Percentiles rank a stretch among this genome's conserved stretches.
phyloP scores from a whole-genome alignment of 2,113 vertebrate genomes.

The Rhynchomys soricoides region DNA sequence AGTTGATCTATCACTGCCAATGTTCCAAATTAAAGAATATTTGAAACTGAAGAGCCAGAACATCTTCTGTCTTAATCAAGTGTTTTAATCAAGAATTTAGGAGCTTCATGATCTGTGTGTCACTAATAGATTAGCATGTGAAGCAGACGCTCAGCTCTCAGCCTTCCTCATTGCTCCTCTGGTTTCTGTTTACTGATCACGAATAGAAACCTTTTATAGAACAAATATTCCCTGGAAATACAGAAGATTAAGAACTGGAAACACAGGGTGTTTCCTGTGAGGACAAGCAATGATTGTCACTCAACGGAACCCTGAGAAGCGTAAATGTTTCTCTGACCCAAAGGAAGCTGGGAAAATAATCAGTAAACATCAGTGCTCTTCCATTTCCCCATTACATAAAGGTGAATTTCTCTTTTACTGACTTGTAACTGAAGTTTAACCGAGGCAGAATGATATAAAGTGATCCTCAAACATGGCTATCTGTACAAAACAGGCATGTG shows the following conservation, averaged over 20 bases:
- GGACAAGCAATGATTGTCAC: background rate
- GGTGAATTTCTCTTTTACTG: background rate
- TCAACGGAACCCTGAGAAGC: background rate
- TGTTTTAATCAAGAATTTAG: conserved; percentile 58
- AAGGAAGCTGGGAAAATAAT: background rate
- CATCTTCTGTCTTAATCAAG: conserved; percentile 63
- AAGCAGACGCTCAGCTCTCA: background rate
- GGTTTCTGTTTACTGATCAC: conserved; percentile 5
- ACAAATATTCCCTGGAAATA: background rate
- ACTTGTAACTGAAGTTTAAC: background rate
- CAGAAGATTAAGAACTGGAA: background rate
- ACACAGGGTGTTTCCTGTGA: background rate
- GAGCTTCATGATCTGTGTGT: background rate
- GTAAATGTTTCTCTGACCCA: conserved; percentile 11
- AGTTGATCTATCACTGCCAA: conserved; percentile 64
- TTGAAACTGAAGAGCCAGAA: conserved; percentile 50
- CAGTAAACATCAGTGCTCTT: background rate
- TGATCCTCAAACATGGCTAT: background rate
- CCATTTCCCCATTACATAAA: background rate
- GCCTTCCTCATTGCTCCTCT: background rate
- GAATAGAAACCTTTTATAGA: background rate
- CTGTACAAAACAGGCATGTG: background rate
- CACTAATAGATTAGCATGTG: background rate
- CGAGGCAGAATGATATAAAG: conserved; percentile 26
- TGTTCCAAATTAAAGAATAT: conserved; percentile 41